phyloP scores from a whole-genome alignment of 2,797 vertebrate species.

The Diplodus sargus region DNA sequence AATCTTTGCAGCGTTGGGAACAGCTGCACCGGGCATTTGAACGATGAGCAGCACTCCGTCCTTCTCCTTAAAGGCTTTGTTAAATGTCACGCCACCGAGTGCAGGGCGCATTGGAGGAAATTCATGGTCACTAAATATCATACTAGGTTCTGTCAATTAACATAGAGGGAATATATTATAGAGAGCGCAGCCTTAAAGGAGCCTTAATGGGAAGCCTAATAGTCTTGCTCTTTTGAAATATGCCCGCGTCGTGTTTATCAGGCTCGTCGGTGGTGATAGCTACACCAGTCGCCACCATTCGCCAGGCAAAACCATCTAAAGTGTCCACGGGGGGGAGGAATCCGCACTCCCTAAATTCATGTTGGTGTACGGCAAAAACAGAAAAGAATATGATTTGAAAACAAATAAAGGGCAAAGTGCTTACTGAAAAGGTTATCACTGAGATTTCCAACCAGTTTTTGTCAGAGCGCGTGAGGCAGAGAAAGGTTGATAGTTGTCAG shows the following conservation, averaged over 20 bases:
- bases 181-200: constrained; percentile 50
- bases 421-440: constrained; percentile 75
- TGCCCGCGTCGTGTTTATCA: constrained; percentile 54
- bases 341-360: constrained; percentile 20
- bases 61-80: constrained; percentile 55
- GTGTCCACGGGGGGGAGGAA: not conserved
- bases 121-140: constrained; percentile 72
- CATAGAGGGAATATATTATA: constrained; percentile 57
- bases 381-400: constrained; percentile 62
- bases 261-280: constrained; percentile 37
- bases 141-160: constrained; percentile 59
- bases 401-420: constrained; percentile 73
- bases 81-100: constrained; percentile 66
- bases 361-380: constrained; percentile 56
- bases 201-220: constrained; percentile 62
- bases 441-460: constrained; percentile 72
- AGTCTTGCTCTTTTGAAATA: constrained; percentile 67
- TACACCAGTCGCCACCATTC: not conserved
- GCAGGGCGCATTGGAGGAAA: constrained; percentile 41
- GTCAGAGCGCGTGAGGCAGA: constrained; percentile 50
- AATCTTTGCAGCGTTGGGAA: constrained; percentile 56
- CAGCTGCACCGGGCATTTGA: constrained; percentile 59
- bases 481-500: constrained; percentile 76
- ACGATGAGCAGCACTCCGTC: constrained; percentile 39
- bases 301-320: constrained; percentile 17